Evolutionary conservation across 30 jellyfish, hydroid and myxozoan species (phyloP).

Genomic region (Hydractinia echinata): DNA sequence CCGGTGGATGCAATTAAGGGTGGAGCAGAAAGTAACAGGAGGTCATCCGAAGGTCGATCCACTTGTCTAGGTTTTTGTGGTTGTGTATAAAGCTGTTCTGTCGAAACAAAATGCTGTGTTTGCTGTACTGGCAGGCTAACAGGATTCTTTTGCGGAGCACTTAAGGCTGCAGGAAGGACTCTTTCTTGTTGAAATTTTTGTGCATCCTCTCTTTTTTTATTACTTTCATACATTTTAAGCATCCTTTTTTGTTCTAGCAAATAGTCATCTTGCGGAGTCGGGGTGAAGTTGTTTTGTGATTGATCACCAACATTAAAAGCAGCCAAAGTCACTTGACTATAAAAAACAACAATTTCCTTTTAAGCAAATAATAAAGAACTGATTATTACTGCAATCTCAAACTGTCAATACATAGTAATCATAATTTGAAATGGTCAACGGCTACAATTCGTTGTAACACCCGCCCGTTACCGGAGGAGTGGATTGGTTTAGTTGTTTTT

Average conservation of each 20-base stretch:
- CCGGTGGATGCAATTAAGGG: not conserved
- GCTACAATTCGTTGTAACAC: no score
- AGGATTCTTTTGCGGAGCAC: not conserved
- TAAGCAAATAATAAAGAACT: not conserved
- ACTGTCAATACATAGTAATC: no score
- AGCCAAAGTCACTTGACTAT: constrained; percentile 63
- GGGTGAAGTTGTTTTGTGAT: not conserved
- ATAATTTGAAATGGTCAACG: no score
- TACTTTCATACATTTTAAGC: constrained; percentile 42
- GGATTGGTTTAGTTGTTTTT: no score
- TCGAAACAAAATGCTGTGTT: constrained; percentile 31
- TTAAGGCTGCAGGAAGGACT: not conserved
- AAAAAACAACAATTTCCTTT: not conserved
- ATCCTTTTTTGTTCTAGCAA: constrained; percentile 74
- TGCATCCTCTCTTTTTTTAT: constrained; percentile 17
- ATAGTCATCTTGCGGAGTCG: constrained; percentile 29
- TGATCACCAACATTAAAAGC: constrained; percentile 36
- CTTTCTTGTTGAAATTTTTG: not conserved
- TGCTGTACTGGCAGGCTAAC: constrained; percentile 19
- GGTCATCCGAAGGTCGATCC: constrained; percentile 36
- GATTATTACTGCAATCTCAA: not conserved
- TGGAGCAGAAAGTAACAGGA: constrained; percentile 10
- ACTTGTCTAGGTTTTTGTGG: constrained; percentile 35
- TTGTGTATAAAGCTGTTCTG: constrained; percentile 41
- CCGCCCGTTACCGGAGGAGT: no score